phyloP scores from a whole-genome alignment of 2,888 invertebrate genomes.

The Pandemis cinnamomeana region DNA sequence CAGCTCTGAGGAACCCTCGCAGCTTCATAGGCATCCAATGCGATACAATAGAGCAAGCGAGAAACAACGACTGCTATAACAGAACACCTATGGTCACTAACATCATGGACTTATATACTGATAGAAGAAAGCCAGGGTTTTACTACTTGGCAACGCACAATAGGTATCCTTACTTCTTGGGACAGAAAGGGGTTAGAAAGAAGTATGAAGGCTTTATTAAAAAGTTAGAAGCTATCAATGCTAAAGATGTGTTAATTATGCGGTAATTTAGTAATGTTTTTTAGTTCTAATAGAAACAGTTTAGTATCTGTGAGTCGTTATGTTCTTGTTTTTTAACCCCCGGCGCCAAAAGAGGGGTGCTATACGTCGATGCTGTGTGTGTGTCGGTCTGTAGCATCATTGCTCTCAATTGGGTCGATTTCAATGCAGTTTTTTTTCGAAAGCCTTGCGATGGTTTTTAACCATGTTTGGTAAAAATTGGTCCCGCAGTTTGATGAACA shows the following conservation, averaged over 20 bases:
- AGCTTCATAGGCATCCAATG: slow-evolving; percentile 61
- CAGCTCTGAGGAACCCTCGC: slow-evolving; percentile 56
- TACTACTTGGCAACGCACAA: slow-evolving; percentile 59
- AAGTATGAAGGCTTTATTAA: slow-evolving; percentile 51
- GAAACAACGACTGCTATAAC: slow-evolving; percentile 58
- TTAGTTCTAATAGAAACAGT: too few relatives aligned
- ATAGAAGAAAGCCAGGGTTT: slow-evolving; percentile 55
- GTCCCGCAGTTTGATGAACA: too few relatives aligned
- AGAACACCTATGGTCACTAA: slow-evolving; percentile 57
- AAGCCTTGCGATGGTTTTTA: too few relatives aligned
- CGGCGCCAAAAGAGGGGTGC: too few relatives aligned
- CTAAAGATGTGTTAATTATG: neutral
- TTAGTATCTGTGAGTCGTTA: too few relatives aligned
- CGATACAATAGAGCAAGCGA: slow-evolving; percentile 60
- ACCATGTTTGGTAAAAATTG: too few relatives aligned
- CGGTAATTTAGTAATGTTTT: neutral
- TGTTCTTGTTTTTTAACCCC: too few relatives aligned
- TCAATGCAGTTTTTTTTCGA: too few relatives aligned
- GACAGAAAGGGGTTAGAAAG: slow-evolving; percentile 60
- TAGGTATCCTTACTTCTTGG: slow-evolving; percentile 54
- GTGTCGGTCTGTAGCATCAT: too few relatives aligned
- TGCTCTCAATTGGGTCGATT: too few relatives aligned
- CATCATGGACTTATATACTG: slow-evolving; percentile 52
- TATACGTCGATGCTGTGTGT: too few relatives aligned
- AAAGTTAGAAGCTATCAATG: slow-evolving; percentile 19